phyloP scores from a whole-genome alignment of 2,888 invertebrate species.

The Xestia xanthographa region DNA sequence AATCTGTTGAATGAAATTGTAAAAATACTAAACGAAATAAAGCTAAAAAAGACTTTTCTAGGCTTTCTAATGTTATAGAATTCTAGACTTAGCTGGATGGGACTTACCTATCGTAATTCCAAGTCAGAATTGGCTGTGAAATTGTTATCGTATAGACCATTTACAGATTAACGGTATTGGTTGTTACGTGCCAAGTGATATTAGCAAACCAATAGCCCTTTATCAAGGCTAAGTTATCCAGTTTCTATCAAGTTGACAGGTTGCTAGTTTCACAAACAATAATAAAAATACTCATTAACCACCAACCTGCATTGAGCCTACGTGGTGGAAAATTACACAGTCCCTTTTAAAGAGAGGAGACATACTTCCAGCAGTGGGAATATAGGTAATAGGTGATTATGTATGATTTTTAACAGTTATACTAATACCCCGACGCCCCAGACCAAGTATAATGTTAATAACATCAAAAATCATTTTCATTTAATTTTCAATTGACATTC shows the following conservation, averaged over 20 bases:
- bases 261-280: background rate
- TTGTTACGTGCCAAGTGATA: constrained; percentile 30
- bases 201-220: constrained; percentile 13
- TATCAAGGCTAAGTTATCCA: constrained; percentile 11
- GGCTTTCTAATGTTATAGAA: background rate
- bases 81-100: background rate
- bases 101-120: constrained; percentile 2
- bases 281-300: background rate
- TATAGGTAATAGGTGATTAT: too few species aligned
- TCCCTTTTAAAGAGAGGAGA: too few species aligned
- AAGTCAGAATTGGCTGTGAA: constrained; percentile 5
- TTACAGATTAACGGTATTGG: constrained; percentile 25
- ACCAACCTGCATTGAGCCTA: background rate
- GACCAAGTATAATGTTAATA: too few species aligned
- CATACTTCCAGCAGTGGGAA: too few species aligned
- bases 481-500: too few species aligned
- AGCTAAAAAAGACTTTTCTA: accelerated
- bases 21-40: background rate
- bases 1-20: background rate
- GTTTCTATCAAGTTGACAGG: background rate
- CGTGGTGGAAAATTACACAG: too few species aligned
- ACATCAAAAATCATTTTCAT: too few species aligned
- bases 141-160: constrained; percentile 24
- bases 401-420: too few species aligned
- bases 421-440: too few species aligned